Conservation (phyloP, 1,140 invertebrate genomes). For the Cyclargus thomasi region DNA sequence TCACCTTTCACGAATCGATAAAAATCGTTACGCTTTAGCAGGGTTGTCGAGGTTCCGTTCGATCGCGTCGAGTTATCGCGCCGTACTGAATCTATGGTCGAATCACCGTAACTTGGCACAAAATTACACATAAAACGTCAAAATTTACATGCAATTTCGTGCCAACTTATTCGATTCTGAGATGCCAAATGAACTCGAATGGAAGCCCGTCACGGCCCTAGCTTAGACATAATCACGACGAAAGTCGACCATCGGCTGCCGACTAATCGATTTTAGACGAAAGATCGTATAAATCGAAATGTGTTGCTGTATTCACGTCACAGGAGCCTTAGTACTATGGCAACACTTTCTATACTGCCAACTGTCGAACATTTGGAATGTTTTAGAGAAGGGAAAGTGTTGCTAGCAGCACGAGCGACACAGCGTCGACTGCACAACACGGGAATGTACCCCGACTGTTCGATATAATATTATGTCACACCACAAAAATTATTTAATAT, state of each 20-base stretch:
- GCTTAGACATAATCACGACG: constrained; percentile 27
- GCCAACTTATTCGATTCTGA: too few relatives aligned
- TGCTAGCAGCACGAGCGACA: constrained; percentile 31
- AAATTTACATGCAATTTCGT: constrained; percentile 23
- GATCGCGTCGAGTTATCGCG: constrained; percentile 8
- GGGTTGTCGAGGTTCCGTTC: constrained; percentile 36
- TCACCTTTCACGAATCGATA: constrained; percentile 41
- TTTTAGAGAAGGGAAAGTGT: constrained; percentile 26
- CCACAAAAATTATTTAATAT: constrained; percentile 76
- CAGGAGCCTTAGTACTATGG: constrained; percentile 41
- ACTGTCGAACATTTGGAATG: constrained; percentile 17
- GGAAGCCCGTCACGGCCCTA: constrained; percentile 30
- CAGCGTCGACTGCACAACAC: constrained; percentile 44
- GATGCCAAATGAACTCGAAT: constrained; percentile 23
- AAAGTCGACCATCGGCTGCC: constrained; percentile 25
- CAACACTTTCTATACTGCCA: constrained; percentile 36
- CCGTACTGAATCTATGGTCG: constrained; percentile 16
- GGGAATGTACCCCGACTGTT: constrained; percentile 62
- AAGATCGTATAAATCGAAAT: constrained; percentile 32
- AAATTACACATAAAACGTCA: too few relatives aligned
- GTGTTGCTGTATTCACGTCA: constrained; percentile 43
- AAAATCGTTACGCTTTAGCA: constrained; percentile 36
- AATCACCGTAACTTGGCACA: too few relatives aligned
- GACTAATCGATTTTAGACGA: constrained; percentile 31
- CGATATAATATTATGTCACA: constrained; percentile 57